Conservation (phyloP, 2,888 invertebrate species). For the Drosophila pseudotakahashii region DNA sequence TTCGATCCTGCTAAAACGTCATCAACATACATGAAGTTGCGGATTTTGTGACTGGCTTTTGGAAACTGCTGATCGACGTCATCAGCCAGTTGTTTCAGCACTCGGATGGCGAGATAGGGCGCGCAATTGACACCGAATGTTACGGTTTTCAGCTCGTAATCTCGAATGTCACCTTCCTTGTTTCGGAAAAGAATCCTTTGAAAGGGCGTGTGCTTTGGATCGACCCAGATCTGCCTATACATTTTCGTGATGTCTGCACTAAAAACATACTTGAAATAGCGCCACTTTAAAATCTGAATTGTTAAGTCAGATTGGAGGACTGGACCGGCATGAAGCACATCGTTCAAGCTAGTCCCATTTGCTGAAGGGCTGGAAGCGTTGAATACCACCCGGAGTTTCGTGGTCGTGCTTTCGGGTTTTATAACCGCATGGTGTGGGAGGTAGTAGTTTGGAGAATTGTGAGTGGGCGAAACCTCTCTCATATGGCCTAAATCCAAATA, state of each 20-base stretch:
- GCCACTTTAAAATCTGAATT: not conserved
- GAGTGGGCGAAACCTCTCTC: not conserved
- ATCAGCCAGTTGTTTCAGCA: not conserved
- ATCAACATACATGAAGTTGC: not conserved
- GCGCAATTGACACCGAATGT: constrained; percentile 18
- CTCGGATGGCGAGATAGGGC: constrained; percentile 1
- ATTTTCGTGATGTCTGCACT: no score
- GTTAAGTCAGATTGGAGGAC: not conserved
- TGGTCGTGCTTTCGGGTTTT: constrained; percentile 1
- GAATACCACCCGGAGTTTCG: not conserved
- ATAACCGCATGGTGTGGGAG: not conserved
- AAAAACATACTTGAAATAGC: not conserved
- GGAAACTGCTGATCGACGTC: not conserved
- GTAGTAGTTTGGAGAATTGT: not conserved
- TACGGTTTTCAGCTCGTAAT: constrained; percentile 3
- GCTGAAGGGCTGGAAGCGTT: not conserved
- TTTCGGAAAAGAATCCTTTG: constrained; percentile 8
- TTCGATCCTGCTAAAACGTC: not conserved
- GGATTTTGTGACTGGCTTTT: not conserved
- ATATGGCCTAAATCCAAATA: constrained; percentile 18
- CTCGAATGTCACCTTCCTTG: not conserved
- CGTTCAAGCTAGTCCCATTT: not conserved
- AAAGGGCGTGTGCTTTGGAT: not conserved
- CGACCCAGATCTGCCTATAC: constrained; percentile 1
- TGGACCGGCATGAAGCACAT: not conserved